phyloP scores from a whole-genome alignment of 1,140 invertebrate species.

The Diorhabda carinulata region DNA sequence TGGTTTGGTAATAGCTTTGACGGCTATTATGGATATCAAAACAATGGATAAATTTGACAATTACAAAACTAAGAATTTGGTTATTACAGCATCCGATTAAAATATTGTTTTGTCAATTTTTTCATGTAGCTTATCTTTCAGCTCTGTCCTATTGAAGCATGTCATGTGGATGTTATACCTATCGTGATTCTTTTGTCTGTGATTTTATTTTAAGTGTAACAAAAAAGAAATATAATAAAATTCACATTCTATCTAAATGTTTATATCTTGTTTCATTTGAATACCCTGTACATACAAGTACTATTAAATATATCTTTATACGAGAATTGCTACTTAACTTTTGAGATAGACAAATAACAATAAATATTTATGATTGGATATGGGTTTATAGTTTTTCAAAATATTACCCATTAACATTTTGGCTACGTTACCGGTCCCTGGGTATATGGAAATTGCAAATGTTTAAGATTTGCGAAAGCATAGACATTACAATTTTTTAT shows the following conservation, averaged over 20 bases:
- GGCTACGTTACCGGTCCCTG: too few species aligned
- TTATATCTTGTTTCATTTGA: not conserved
- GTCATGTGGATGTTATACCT: not conserved
- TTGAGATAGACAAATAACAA: too few species aligned
- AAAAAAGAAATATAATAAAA: not conserved
- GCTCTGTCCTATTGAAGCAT: not conserved
- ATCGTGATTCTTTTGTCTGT: conserved; percentile 2
- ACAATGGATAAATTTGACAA: conserved; percentile 90
- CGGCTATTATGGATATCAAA: conserved; percentile 73
- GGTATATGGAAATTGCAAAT: too few species aligned
- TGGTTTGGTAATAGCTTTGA: conserved; percentile 67
- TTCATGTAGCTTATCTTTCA: not conserved
- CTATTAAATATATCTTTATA: too few species aligned
- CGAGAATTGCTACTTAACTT: too few species aligned
- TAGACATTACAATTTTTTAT: too few species aligned
- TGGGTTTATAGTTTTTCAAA: too few species aligned
- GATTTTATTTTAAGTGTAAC: not conserved
- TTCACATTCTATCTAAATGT: not conserved
- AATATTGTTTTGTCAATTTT: not conserved
- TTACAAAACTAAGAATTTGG: conserved; percentile 78
- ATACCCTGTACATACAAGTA: not conserved
- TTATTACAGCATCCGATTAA: conserved; percentile 56
- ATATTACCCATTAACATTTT: too few species aligned
- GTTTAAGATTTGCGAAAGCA: too few species aligned
- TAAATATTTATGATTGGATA: too few species aligned